Conservation (phyloP, 2,113 vertebrate genomes). For the Alectura lathami region DNA sequence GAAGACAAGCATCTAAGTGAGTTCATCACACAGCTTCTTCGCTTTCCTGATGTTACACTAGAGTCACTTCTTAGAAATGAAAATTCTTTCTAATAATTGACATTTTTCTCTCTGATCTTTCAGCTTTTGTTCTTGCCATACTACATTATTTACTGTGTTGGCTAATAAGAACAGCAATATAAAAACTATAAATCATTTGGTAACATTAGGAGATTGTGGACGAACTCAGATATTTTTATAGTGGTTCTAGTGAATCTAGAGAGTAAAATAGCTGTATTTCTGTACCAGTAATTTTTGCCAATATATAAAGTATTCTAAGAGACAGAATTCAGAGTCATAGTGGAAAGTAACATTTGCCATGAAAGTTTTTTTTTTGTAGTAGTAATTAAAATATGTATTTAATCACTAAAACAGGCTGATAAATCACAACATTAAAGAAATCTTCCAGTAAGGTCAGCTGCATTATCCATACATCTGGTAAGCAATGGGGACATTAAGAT, state of each 20-base stretch:
- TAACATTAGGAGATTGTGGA: background rate
- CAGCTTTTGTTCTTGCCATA: background rate
- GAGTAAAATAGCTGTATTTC: background rate
- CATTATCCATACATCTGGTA: background rate
- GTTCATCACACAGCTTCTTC: background rate
- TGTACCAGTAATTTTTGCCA: background rate
- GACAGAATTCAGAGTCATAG: background rate
- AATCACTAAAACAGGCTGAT: slow-evolving; percentile 7
- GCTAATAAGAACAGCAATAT: background rate
- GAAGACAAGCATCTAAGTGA: background rate
- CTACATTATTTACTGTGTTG: background rate
- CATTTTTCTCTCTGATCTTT: slow-evolving; percentile 13
- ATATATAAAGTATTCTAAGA: slow-evolving; percentile 9
- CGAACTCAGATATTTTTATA: slow-evolving; percentile 35
- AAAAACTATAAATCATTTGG: slow-evolving; percentile 16
- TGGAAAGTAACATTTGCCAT: slow-evolving; percentile 26
- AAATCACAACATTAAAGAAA: slow-evolving; percentile 17
- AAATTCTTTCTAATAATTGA: background rate
- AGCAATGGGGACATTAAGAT: slow-evolving; percentile 40
- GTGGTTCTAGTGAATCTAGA: background rate
- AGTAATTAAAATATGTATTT: slow-evolving; percentile 48
- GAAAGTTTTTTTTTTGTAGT: slow-evolving; percentile 36
- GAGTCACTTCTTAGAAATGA: background rate
- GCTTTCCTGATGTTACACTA: background rate
- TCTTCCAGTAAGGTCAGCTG: slow-evolving; percentile 26